Conservation (phyloP, 1,140 invertebrate species). For the Ips typographus region DNA sequence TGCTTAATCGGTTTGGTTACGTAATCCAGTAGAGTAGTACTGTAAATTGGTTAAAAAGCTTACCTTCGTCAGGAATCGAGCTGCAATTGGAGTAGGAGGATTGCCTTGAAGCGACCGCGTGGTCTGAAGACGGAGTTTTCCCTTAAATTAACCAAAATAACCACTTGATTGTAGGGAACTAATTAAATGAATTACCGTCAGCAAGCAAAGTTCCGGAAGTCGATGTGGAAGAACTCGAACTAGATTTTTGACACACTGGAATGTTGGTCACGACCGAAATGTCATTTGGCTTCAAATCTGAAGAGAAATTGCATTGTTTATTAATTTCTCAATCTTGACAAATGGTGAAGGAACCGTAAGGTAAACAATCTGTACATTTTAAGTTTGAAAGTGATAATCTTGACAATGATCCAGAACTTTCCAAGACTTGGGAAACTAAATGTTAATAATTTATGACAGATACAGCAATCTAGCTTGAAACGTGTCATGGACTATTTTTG, state of each 20-base stretch:
- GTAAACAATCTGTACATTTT: too few relatives aligned
- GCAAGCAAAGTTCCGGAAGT: constrained; percentile 31
- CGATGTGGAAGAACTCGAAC: constrained; percentile 18
- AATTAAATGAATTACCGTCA: constrained; percentile 17
- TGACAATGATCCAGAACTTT: too few relatives aligned
- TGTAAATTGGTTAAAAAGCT: not conserved
- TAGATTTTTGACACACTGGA: constrained; percentile 27
- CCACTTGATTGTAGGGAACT: not conserved
- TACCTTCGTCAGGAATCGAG: constrained; percentile 36
- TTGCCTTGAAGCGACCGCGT: constrained; percentile 33
- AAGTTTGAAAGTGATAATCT: too few relatives aligned
- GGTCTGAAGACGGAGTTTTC: constrained; percentile 23
- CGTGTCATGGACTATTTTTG: too few relatives aligned
- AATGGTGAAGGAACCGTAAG: not conserved
- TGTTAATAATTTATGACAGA: too few relatives aligned
- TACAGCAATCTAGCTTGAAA: too few relatives aligned
- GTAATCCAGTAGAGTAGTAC: constrained; percentile 3
- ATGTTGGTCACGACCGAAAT: constrained; percentile 23
- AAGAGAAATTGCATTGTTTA: constrained; percentile 5
- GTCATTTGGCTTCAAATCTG: constrained; percentile 23
- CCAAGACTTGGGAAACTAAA: too few relatives aligned
- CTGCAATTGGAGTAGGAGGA: constrained; percentile 35
- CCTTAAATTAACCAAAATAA: constrained; percentile 17
- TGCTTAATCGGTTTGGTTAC: constrained; percentile 11
- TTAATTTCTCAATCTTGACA: not conserved